phyloP scores from a whole-genome alignment of 2,113 vertebrate genomes.

The Myotis brandtii region DNA sequence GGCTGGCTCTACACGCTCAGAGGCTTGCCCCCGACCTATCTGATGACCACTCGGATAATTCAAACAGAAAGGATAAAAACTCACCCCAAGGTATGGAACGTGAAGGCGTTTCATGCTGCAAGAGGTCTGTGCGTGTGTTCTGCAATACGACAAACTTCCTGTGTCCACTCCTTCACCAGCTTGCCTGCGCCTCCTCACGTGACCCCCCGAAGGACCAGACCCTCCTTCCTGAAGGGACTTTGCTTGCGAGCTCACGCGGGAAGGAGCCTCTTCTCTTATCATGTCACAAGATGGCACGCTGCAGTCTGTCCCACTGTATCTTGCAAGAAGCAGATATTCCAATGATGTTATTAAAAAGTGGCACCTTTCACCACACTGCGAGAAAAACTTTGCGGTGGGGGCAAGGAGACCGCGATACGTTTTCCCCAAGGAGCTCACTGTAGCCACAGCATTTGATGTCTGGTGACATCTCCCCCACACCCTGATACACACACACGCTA shows the following conservation, averaged over 20 bases:
- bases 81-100: conserved; percentile 86
- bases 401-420: conserved; percentile 76
- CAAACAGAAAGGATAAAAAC: conserved; percentile 88
- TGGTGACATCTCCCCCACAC: conserved; percentile 82
- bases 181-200: conserved; percentile 46
- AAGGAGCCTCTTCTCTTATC: conserved; percentile 72
- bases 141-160: not conserved
- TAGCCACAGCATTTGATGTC: conserved; percentile 80
- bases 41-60: conserved; percentile 87
- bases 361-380: conserved; percentile 75
- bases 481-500: not conserved
- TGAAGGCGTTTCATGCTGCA: conserved; percentile 73
- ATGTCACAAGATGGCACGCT: conserved; percentile 71
- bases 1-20: conserved; percentile 75
- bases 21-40: conserved; percentile 78
- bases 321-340: conserved; percentile 81
- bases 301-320: conserved; percentile 66
- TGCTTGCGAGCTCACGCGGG: conserved; percentile 58
- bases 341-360: conserved; percentile 81
- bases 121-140: not conserved
- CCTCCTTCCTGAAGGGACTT: conserved; percentile 71
- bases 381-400: conserved; percentile 69
- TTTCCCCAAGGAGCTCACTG: conserved; percentile 83
- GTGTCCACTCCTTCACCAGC: conserved; percentile 67
- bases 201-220: conserved; percentile 59